Evolutionary conservation across 2,113 vertebrate species (phyloP), one percentile per base, ranked within the genome.

Genomic region (Odontophorus gujanensis): DNA sequence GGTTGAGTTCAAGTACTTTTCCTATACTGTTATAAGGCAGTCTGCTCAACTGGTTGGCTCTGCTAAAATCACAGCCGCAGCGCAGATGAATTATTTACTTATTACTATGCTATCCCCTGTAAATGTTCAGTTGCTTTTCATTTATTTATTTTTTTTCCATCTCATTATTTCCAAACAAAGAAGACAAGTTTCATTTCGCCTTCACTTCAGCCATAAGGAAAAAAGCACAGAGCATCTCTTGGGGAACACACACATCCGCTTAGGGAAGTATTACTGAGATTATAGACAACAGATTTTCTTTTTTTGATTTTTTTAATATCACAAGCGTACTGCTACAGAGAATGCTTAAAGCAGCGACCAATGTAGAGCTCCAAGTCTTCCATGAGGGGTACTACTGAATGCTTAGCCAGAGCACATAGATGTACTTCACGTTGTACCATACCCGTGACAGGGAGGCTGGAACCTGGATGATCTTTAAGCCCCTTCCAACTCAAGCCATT

Each of bases 351-450:
- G 75, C 28, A 73, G 48, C 18, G 28, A 45, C 42, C 1, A 2
- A 30, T 17, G 18, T 30, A 26, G 15, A 21, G 36, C 48, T 24
- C 51, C 17, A 43, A 36, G 34, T 17, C 51, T 32, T 53, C 51
- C 67, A 55, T 55, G 16, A 25, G 12, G 47, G 6, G 22, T 81
- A 38, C n/a, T 65, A 6, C 6, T 30, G 43, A 28, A 47, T 1
- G 0, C 42, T 45, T 8, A 66, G 22, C 20, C 65, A 53, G 30
- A 36, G 16, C 34, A 32, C 53, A 19, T 7, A n/a, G 32, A n/a
- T 0, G 2, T 16, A 32, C 28, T 72, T 40, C 0, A 0, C 15
- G 67, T 17, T 26, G 25, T 40, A 26, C 28, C 4, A 3, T 58
- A 19, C 30, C 55, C 55, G 12, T 18, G 30, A 20, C 32, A 58